These are phyloP conservation scores for Holcopasites calliopsidis DNA, from an alignment of 1,140 invertebrate species.

Conservation along the genomic window DNA sequence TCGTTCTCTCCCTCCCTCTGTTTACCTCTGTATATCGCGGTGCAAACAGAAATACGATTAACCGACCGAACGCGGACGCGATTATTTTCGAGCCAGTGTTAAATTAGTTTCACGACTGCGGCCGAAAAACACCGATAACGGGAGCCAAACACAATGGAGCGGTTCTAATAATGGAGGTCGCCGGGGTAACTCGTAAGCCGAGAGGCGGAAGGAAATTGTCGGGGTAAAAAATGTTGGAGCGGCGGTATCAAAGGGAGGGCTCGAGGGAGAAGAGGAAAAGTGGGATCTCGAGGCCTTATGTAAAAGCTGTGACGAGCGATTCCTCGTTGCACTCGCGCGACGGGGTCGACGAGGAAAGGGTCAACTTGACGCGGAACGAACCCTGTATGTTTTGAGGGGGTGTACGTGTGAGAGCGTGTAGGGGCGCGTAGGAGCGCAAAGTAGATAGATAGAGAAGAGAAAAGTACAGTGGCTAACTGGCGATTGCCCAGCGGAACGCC, in stretches of 20 bases:
- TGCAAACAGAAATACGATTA: not conserved
- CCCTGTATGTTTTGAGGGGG: not conserved
- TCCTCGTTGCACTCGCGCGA: not conserved
- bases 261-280: not conserved
- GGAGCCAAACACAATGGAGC: not conserved
- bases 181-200: not conserved
- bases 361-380: slow-evolving; percentile 17
- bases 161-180: not conserved
- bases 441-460: slow-evolving; percentile 58
- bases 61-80: not conserved
- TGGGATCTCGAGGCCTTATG: slow-evolving; percentile 9
- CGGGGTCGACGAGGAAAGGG: not conserved
- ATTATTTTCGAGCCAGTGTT: not conserved
- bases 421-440: slow-evolving; percentile 4
- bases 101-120: not conserved
- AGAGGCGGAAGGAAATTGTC: not conserved
- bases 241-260: not conserved
- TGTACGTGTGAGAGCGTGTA: not conserved
- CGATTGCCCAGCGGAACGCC: slow-evolving; percentile 63
- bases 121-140: not conserved
- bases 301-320: not conserved
- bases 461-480: slow-evolving; percentile 66
- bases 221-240: not conserved
- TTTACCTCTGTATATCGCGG: not conserved
- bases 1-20: too few species aligned